These are phyloP conservation scores for Procambarus virginalis DNA, from an alignment of 1,140 invertebrate genomes.

Conservation along the genomic window DNA sequence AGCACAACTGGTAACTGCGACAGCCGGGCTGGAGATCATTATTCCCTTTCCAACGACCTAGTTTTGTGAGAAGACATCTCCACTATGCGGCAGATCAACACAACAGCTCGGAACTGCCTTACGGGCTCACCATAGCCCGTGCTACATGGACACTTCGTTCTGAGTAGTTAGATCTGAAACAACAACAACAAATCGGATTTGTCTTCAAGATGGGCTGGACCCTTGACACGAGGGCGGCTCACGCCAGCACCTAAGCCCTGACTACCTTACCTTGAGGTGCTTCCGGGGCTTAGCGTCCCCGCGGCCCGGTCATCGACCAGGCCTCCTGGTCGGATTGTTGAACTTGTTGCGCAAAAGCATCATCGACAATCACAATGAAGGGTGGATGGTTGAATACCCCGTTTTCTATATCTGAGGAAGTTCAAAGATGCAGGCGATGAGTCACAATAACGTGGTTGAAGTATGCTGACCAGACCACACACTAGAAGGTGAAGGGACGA, in stretches of 20 bases:
- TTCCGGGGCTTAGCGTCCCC: too few relatives aligned
- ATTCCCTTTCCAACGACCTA: conserved; percentile 37
- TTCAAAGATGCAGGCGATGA: too few relatives aligned
- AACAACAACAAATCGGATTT: too few relatives aligned
- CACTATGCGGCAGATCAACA: conserved; percentile 9
- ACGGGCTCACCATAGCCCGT: too few relatives aligned
- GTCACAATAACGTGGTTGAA: too few relatives aligned
- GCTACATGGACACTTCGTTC: too few relatives aligned
- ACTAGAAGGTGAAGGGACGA: too few relatives aligned
- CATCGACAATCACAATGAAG: conserved; percentile 16
- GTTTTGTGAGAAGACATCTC: conserved; percentile 13
- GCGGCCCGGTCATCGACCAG: too few relatives aligned
- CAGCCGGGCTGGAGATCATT: conserved; percentile 1
- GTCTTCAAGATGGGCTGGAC: conserved; percentile 18
- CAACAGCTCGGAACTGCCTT: conserved; percentile 17
- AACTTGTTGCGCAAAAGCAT: conserved; percentile 9
- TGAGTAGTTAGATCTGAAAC: too few relatives aligned
- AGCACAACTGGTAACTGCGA: background rate
- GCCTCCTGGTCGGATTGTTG: background rate
- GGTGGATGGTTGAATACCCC: background rate
- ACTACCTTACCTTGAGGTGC: too few relatives aligned
- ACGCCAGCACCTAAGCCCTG: background rate
- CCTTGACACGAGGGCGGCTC: conserved; percentile 21
- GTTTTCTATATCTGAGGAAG: conserved; percentile 6
- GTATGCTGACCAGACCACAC: too few relatives aligned